Percentiles rank a stretch among this genome's conserved stretches.
These are phyloP conservation scores for Thecophora atra DNA, from an alignment of 2,888 invertebrate genomes.

Conservation along the genomic window DNA sequence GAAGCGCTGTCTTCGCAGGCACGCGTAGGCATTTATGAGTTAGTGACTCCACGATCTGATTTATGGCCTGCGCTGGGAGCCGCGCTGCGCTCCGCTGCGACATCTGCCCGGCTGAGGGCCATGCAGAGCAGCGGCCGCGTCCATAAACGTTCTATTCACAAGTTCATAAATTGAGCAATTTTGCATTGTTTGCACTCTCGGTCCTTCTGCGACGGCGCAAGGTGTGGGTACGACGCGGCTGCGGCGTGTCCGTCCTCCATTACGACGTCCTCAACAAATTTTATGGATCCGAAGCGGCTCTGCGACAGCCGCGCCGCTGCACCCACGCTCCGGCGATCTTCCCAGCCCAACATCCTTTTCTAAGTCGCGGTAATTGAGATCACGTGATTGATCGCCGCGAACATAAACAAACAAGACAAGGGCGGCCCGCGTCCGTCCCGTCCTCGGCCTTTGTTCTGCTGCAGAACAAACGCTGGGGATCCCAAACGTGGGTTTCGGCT, in stretches of 20 bases:
- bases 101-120: slow-evolving; percentile 42
- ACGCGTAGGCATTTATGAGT: slow-evolving; percentile 20
- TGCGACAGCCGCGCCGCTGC: slow-evolving; percentile 32
- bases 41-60: not conserved
- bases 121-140: not conserved
- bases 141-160: slow-evolving; percentile 45
- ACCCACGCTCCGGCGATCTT: slow-evolving; percentile 46
- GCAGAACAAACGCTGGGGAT: not conserved
- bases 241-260: slow-evolving; percentile 26
- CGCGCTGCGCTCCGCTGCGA: slow-evolving; percentile 47
- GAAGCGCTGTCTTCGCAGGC: not conserved
- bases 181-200: slow-evolving; percentile 37
- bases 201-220: slow-evolving; percentile 35
- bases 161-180: slow-evolving; percentile 52
- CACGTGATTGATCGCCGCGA: slow-evolving; percentile 49
- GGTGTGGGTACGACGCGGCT: slow-evolving; percentile 43
- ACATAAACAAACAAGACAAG: slow-evolving; percentile 15
- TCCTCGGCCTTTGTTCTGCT: not conserved
- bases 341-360: slow-evolving; percentile 34
- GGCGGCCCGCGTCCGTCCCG: not conserved
- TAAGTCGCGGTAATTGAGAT: slow-evolving; percentile 51
- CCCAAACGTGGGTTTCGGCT: not conserved
- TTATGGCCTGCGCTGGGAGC: not conserved
- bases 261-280: slow-evolving; percentile 43
- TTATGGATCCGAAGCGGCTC: slow-evolving; percentile 38